phyloP scores from a whole-genome alignment of 2,888 invertebrate genomes.

The Chironomus tentans region DNA sequence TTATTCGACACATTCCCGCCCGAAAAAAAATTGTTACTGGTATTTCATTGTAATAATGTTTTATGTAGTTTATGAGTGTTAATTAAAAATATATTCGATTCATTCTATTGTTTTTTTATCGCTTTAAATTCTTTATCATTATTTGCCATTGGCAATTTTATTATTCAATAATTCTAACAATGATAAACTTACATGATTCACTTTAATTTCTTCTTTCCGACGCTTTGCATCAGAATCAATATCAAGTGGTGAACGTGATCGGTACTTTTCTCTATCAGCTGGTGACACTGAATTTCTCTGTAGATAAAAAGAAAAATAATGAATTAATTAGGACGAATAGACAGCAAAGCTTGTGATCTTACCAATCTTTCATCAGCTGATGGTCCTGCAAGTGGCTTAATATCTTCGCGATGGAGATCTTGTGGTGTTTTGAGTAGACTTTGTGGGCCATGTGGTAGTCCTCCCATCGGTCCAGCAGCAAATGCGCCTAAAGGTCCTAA shows the following conservation, averaged over 20 bases:
- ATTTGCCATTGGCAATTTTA: conserved; percentile 25
- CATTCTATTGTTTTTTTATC: not conserved
- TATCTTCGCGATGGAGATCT: conserved; percentile 42
- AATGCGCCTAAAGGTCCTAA: conserved; percentile 41
- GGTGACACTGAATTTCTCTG: conserved; percentile 77
- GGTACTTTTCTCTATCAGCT: conserved; percentile 71
- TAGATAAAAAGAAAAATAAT: not conserved
- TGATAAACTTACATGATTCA: conserved; percentile 63
- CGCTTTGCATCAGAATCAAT: conserved; percentile 66
- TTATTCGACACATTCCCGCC: conserved; percentile 20
- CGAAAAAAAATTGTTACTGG: not conserved
- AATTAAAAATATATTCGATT: not conserved
- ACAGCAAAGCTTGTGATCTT: conserved; percentile 33
- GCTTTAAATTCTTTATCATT: not conserved
- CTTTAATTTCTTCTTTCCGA: conserved; percentile 72
- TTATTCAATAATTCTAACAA: conserved; percentile 15
- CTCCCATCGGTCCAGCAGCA: conserved; percentile 36
- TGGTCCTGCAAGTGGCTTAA: conserved; percentile 45
- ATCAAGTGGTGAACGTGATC: conserved; percentile 67
- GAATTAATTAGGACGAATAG: not conserved
- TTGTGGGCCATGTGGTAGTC: conserved; percentile 42
- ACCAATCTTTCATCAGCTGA: conserved; percentile 52
- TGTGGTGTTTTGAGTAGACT: conserved; percentile 42
- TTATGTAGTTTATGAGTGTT: not conserved
- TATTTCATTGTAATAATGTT: too few relatives aligned